These are phyloP conservation scores for Synanthedon myopaeformis DNA, from an alignment of 2,888 invertebrate species.

Conservation along the genomic window DNA sequence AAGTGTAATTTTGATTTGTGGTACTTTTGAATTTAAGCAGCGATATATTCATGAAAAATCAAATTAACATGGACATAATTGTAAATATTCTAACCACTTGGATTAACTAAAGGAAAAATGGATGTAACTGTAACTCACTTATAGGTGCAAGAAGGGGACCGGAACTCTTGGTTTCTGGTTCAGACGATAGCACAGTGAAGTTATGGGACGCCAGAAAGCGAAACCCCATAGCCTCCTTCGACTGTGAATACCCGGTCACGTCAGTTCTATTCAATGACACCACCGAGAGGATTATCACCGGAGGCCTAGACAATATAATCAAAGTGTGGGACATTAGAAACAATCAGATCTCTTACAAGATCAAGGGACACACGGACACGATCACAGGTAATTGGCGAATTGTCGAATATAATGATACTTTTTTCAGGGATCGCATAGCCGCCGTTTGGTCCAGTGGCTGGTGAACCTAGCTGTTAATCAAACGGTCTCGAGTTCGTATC, in stretches of 20 bases:
- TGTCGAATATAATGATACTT: too few species aligned
- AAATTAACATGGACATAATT: not conserved
- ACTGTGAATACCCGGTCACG: constrained; percentile 82
- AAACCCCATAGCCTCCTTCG: constrained; percentile 79
- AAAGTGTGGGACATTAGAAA: constrained; percentile 98
- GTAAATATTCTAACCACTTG: too few species aligned
- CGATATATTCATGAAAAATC: too few species aligned
- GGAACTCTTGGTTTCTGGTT: constrained; percentile 90
- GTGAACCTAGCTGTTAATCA: too few species aligned
- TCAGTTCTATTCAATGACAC: constrained; percentile 95
- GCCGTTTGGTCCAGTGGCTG: too few species aligned
- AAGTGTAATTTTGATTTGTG: too few species aligned
- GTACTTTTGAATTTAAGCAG: too few species aligned
- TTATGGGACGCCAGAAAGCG: constrained; percentile 94
- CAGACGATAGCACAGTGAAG: constrained; percentile 94
- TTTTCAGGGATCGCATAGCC: too few species aligned
- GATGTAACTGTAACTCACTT: too few species aligned
- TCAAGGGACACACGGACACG: constrained; percentile 96
- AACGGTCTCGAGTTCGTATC: too few species aligned
- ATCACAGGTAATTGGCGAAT: too few species aligned
- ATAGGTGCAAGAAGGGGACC: constrained; percentile 87
- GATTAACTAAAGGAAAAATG: too few species aligned
- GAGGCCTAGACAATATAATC: constrained; percentile 96
- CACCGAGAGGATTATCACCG: constrained; percentile 93
- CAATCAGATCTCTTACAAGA: constrained; percentile 82